Evolutionary conservation across 2,113 vertebrate species (phyloP).

Genomic region (Lethenteron camtschaticum): DNA sequence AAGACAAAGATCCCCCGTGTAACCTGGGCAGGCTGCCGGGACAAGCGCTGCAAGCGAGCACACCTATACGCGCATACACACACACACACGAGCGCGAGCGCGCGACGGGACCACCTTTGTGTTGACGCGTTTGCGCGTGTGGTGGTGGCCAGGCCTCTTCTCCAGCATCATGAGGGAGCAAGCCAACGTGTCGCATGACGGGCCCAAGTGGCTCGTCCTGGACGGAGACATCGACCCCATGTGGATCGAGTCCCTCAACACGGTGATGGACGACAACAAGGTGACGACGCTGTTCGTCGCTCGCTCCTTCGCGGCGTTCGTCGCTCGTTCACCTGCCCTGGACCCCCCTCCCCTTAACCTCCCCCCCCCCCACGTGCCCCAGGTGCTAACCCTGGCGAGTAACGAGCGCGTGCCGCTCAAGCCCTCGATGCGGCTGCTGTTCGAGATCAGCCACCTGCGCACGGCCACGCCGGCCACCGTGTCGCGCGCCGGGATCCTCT

Average conservation of each 20-base stretch:
- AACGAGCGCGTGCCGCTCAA: constrained; percentile 32
- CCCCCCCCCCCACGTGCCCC: not conserved
- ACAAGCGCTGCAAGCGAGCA: no score
- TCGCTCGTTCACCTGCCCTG: no score
- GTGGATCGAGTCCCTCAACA: constrained; percentile 99
- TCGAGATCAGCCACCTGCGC: constrained; percentile 32
- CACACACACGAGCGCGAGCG: no score
- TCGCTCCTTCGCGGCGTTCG: no score
- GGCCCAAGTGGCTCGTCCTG: constrained; percentile 86
- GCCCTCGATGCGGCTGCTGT: constrained; percentile 23
- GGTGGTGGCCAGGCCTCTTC: constrained; percentile 38
- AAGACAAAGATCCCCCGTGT: no score
- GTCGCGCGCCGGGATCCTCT: constrained; percentile 30
- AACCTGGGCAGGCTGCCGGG: no score
- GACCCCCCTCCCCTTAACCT: no score
- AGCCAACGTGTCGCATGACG: constrained; percentile 51
- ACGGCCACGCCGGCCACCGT: constrained; percentile 28
- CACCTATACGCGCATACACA: no score
- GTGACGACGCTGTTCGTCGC: constrained; percentile 19
- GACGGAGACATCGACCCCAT: constrained; percentile 95
- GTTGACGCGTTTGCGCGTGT: no score
- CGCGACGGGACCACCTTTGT: no score
- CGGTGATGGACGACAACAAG: constrained; percentile 99
- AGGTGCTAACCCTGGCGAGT: constrained; percentile 34
- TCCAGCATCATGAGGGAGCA: constrained; percentile 76